Conservation (phyloP, 2,888 invertebrate species). For the Malthinus seriepunctatus region DNA sequence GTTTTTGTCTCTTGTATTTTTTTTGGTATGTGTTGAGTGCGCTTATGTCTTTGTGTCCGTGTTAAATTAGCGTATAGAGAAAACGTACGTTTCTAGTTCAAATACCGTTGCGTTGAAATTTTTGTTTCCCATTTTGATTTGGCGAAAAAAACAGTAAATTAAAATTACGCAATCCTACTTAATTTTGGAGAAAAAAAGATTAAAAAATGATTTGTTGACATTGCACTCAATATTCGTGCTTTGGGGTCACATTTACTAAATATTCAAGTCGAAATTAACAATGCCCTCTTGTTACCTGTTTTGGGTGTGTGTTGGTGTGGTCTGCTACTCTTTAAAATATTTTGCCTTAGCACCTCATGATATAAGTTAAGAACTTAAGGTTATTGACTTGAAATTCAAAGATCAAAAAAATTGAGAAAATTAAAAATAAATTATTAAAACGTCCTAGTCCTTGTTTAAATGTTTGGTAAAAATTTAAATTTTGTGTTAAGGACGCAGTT, state of each 20-base stretch:
- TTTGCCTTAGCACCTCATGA: conserved; percentile 1
- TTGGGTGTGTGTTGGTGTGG: conserved; percentile 1
- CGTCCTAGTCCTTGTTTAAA: not conserved
- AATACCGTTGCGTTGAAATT: too few relatives aligned
- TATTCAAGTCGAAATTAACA: not conserved
- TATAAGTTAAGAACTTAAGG: not conserved
- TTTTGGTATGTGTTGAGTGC: too few relatives aligned
- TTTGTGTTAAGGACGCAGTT: conserved; percentile 8
- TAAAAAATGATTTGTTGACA: too few relatives aligned
- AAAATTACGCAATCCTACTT: too few relatives aligned
- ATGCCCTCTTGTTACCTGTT: conserved; percentile 3
- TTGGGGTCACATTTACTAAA: not conserved
- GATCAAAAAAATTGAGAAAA: not conserved
- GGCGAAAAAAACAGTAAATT: too few relatives aligned
- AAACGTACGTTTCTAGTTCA: too few relatives aligned
- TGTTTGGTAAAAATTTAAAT: conserved; percentile 3
- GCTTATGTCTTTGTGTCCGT: too few relatives aligned
- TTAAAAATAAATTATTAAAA: conserved; percentile 4
- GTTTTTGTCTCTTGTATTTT: too few relatives aligned
- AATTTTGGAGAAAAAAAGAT: too few relatives aligned
- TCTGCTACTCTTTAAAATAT: not conserved
- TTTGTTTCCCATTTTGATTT: too few relatives aligned
- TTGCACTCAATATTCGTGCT: too few relatives aligned
- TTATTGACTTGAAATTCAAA: not conserved
- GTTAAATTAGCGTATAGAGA: too few relatives aligned